Evolutionary conservation across 2,113 vertebrate species (phyloP), one percentile per base, ranked within the genome.

Genomic region (Mormyrus iriodes): DNA sequence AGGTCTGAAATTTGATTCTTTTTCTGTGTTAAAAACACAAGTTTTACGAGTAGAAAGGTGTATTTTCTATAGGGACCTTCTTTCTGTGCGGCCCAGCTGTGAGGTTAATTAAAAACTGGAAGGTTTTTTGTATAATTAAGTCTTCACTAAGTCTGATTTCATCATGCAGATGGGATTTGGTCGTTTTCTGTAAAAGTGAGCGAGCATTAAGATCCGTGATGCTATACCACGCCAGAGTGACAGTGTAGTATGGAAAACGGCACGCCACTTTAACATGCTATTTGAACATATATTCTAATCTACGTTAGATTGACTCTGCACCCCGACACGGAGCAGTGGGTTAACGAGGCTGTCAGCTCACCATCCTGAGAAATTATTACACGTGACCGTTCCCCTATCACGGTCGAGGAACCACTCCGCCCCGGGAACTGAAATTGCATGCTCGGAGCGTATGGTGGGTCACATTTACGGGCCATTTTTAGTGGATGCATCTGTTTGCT

Each of bases 41-140:
- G 12, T 46, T 48, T 48, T 48, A 2, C 5, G 27, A 6, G 2
- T 17, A 79, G 73, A 79, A 5, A 19, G 15, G 73, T 42, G 0
- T 21, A 8, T 79, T 6, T 79, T 42, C 35, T 42, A 2, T 5
- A 82, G 73, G 76, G 31, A 19, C 1, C 39, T 12, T 55, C 19
- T 55, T 31, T 88, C 48, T 65, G 3, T 53, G 31, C 21, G 73
- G 49, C 73, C 35, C 31, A 24, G 17, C 44, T 82, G 31, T 4
- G 73, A 83, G 48, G 69, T 88, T 88, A 88, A 88, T 88, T 76
- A 83, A 17, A 88, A 24, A 61, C 49, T 21, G 73, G 48, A 44
- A 21, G 44, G 12, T 27, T 88, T 53, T 53, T 88, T 35, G 42
- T 31, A 39, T 88, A 82, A 82, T 53, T 61, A 85, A 89, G 79